phyloP scores from a whole-genome alignment of 2,888 invertebrate species.

The Argyra leucocephala region DNA sequence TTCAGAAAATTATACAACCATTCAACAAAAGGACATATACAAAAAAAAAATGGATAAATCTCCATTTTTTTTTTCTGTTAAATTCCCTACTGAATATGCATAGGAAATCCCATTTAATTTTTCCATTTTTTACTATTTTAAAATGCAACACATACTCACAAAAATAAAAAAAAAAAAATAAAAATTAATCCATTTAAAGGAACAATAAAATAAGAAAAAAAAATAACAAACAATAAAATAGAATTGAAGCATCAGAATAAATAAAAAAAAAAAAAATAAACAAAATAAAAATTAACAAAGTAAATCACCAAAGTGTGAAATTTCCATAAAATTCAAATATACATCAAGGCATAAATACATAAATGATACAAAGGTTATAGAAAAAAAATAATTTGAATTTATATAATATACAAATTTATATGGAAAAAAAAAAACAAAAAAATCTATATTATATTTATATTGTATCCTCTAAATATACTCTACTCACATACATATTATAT shows the following conservation, averaged over 20 bases:
- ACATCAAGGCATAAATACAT: background rate
- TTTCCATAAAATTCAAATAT: conserved; percentile 7
- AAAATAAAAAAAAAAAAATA: too few relatives aligned
- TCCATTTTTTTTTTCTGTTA: background rate
- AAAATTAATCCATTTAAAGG: background rate
- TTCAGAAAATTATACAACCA: too few relatives aligned
- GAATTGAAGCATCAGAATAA: background rate
- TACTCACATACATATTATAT: too few relatives aligned
- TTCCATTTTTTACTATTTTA: background rate
- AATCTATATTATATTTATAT: too few relatives aligned
- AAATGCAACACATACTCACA: too few relatives aligned
- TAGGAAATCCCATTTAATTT: background rate
- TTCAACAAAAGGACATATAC: background rate
- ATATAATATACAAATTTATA: too few relatives aligned
- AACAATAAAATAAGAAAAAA: background rate
- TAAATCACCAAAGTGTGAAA: conserved; percentile 10
- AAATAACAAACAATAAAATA: background rate
- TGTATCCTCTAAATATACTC: too few relatives aligned
- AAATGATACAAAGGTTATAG: too few relatives aligned
- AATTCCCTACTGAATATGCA: background rate
- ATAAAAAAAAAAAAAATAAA: background rate
- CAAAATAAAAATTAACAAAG: background rate
- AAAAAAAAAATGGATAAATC: background rate
- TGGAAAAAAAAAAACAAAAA: too few relatives aligned
- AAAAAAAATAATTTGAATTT: too few relatives aligned